Evolutionary conservation across 2,797 vertebrate genomes (phyloP).

Genomic region (Falco biarmicus): DNA sequence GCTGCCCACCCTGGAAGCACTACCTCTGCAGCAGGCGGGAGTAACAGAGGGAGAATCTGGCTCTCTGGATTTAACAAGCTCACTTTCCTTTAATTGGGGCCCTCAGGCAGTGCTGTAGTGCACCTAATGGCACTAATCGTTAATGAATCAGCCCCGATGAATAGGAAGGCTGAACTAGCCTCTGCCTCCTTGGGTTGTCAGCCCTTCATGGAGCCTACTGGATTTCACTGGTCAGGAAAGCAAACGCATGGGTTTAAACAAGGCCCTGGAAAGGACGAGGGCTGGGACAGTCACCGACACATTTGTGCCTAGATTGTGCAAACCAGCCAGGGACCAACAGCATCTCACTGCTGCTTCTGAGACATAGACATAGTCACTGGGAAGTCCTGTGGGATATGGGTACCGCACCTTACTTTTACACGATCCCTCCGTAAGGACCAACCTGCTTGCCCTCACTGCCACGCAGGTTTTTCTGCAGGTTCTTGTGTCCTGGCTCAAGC

Average conservation of each 20-base stretch:
- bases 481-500: neutral
- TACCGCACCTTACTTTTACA: neutral
- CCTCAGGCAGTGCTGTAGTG: conserved; percentile 9
- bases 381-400: neutral
- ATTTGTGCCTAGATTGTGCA: neutral
- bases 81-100: conserved; percentile 28
- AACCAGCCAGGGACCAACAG: neutral
- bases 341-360: neutral
- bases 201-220: neutral
- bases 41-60: neutral
- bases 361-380: fast-evolving
- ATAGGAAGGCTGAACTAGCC: neutral
- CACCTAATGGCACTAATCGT: conserved; percentile 43
- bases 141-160: conserved; percentile 33
- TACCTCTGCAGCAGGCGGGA: neutral
- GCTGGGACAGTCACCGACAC: fast-evolving
- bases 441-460: neutral
- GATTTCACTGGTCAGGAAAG: neutral
- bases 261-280: neutral
- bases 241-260: neutral
- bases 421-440: neutral
- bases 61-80: conserved; percentile 14
- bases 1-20: neutral
- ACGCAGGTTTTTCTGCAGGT: neutral
- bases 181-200: neutral